Conservation (phyloP, 2,888 invertebrate genomes). For the Acrocyrtus sp. region DNA sequence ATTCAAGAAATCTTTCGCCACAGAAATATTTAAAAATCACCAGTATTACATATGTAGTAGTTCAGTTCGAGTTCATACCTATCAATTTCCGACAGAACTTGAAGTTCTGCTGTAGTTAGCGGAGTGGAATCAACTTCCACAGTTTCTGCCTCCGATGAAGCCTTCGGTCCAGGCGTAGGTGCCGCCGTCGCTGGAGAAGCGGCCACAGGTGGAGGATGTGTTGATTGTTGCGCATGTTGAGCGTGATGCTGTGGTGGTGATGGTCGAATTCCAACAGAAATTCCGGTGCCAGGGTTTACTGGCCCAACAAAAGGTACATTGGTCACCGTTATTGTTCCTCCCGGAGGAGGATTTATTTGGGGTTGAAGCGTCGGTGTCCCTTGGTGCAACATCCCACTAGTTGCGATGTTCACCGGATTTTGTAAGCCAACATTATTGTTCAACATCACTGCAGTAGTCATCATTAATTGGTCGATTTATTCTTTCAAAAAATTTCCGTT, state of each 20-base stretch:
- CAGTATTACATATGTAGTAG: no score
- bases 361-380: slow-evolving; percentile 16
- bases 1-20: not conserved
- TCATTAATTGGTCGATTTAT: slow-evolving; percentile 38
- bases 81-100: slow-evolving; percentile 87
- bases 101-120: slow-evolving; percentile 84
- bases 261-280: slow-evolving; percentile 4
- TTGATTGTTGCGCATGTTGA: not conserved
- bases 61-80: no score
- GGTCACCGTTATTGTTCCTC: slow-evolving; percentile 25
- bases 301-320: slow-evolving; percentile 29
- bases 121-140: slow-evolving; percentile 68
- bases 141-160: slow-evolving; percentile 29
- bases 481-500: not conserved
- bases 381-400: slow-evolving; percentile 29
- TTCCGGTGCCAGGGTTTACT: slow-evolving; percentile 8
- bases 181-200: slow-evolving; percentile 4
- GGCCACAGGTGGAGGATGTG: slow-evolving; percentile 8
- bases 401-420: slow-evolving; percentile 31
- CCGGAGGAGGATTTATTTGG: slow-evolving; percentile 19
- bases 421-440: slow-evolving; percentile 45
- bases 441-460: slow-evolving; percentile 48
- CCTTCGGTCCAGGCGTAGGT: slow-evolving; percentile 9
- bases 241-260: slow-evolving; percentile 6
- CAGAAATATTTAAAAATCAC: not conserved